phyloP scores from a whole-genome alignment of 2,888 invertebrate genomes.

The Crepidodera aurea region DNA sequence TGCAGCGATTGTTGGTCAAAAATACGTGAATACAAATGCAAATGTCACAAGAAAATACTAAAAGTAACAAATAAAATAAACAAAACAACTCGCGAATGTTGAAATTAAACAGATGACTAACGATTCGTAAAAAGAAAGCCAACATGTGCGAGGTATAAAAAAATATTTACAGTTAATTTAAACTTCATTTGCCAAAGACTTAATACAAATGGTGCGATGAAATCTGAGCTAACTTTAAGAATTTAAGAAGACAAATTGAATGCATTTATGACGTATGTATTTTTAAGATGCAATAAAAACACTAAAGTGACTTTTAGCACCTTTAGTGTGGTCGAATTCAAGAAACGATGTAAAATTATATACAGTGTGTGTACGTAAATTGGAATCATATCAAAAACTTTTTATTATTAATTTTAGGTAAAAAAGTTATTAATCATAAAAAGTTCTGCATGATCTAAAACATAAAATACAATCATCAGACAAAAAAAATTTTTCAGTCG shows the following conservation, averaged over 20 bases:
- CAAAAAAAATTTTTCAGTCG: too few species aligned
- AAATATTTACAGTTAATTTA: slow-evolving; percentile 35
- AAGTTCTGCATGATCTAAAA: too few species aligned
- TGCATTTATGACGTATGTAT: slow-evolving; percentile 4
- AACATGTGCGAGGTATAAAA: slow-evolving; percentile 31
- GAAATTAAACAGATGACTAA: slow-evolving; percentile 23
- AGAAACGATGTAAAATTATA: too few species aligned
- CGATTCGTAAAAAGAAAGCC: slow-evolving; percentile 14
- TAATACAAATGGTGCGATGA: slow-evolving; percentile 34
- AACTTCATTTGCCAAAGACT: slow-evolving; percentile 37
- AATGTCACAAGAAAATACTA: not conserved
- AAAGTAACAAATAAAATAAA: not conserved
- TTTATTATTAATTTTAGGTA: too few species aligned
- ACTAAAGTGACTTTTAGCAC: slow-evolving; percentile 5
- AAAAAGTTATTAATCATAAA: too few species aligned
- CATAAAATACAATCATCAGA: too few species aligned
- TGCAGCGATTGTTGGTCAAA: too few species aligned
- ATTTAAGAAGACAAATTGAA: slow-evolving; percentile 18
- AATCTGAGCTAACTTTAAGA: slow-evolving; percentile 13
- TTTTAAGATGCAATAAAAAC: slow-evolving; percentile 6
- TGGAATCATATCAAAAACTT: too few species aligned
- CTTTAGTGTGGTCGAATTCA: slow-evolving; percentile 7
- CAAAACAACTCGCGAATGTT: slow-evolving; percentile 11
- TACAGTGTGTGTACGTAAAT: too few species aligned
- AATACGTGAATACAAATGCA: not conserved